These are phyloP conservation scores for Falco columbarius DNA, from an alignment of 2,797 vertebrate genomes.

Conservation along the genomic window DNA sequence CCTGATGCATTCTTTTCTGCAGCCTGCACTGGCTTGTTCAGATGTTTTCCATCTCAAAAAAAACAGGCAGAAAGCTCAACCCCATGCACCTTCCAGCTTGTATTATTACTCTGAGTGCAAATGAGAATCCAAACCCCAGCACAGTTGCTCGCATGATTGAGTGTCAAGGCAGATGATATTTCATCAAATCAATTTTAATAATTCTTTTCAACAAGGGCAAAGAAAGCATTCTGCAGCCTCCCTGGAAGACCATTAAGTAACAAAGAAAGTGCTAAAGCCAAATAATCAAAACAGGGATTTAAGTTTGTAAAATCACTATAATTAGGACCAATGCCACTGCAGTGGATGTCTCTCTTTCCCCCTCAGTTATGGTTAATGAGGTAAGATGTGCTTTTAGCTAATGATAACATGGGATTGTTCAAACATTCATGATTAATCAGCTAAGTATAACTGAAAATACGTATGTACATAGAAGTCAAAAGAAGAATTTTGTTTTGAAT, in stretches of 20 bases:
- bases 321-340: background rate
- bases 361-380: background rate
- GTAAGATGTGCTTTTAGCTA: background rate
- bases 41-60: background rate
- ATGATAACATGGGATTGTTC: background rate
- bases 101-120: background rate
- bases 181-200: slow-evolving; percentile 3
- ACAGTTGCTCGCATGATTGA: background rate
- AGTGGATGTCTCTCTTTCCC: background rate
- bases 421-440: slow-evolving; percentile 1
- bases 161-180: background rate
- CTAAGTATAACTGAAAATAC: background rate
- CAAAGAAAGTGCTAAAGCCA: background rate
- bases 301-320: slow-evolving; percentile 15
- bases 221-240: background rate
- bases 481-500: background rate
- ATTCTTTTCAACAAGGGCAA: background rate
- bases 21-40: background rate
- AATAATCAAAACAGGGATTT: background rate
- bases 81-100: background rate
- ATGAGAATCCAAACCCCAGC: background rate
- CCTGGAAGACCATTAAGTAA: background rate
- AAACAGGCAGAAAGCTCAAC: background rate
- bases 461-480: background rate
- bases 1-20: background rate